Conservation (phyloP, 2,797 vertebrate species). For the Sphenodon punctatus region DNA sequence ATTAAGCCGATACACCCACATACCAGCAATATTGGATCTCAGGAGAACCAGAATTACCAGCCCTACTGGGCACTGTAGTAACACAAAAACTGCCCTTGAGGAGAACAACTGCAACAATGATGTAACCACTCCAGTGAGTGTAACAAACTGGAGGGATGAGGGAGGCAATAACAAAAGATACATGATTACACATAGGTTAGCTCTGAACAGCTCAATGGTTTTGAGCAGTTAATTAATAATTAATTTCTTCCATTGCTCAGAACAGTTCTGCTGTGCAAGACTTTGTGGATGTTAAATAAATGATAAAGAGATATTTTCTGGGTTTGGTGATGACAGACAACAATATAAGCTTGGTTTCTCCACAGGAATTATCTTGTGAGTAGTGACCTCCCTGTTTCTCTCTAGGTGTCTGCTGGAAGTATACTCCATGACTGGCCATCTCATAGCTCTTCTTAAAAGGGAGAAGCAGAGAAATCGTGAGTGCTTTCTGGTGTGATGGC, state of each 20-base stretch:
- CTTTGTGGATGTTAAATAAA: neutral
- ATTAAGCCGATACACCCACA: too few species aligned
- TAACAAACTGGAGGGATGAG: neutral
- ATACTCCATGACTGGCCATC: constrained; percentile 71
- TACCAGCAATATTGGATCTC: too few species aligned
- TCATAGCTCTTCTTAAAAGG: constrained; percentile 75
- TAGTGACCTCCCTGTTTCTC: neutral
- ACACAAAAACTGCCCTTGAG: neutral
- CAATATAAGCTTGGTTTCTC: neutral
- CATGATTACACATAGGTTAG: neutral
- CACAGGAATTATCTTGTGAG: neutral
- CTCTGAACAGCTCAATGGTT: neutral
- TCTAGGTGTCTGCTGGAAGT: constrained; percentile 66
- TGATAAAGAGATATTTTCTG: neutral
- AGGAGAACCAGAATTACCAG: too few species aligned
- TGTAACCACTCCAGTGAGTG: fast-evolving
- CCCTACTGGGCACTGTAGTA: neutral
- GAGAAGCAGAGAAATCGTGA: constrained; percentile 78
- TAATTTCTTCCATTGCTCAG: constrained; percentile 17
- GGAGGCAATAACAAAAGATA: neutral
- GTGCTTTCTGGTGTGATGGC: too few species aligned
- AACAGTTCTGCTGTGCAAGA: neutral
- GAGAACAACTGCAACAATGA: neutral
- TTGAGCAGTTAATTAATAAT: constrained; percentile 19
- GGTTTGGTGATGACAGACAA: neutral